Evolutionary conservation across 1,140 invertebrate species (phyloP).

Genomic region (Sweltsa coloradensis): DNA sequence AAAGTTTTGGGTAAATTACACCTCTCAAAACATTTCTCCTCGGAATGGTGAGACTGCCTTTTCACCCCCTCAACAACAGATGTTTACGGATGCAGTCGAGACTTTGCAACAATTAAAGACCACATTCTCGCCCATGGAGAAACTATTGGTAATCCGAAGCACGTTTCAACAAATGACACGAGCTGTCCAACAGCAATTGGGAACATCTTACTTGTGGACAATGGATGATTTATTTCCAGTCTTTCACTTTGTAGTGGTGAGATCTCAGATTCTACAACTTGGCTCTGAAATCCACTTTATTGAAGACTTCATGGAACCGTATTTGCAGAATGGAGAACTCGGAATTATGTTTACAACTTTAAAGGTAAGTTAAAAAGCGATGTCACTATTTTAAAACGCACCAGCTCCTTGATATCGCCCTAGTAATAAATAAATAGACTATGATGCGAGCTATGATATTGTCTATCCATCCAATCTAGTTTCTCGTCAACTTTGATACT

Average conservation of each 20-base stretch:
- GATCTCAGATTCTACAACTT: conserved; percentile 65
- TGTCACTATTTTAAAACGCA: conserved; percentile 4
- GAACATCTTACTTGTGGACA: conserved; percentile 52
- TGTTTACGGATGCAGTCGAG: conserved; percentile 53
- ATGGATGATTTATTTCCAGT: conserved; percentile 80
- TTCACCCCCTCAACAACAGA: conserved; percentile 33
- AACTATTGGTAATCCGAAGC: conserved; percentile 58
- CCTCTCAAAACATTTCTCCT: no score
- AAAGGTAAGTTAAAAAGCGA: conserved; percentile 36
- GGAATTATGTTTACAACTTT: conserved; percentile 77
- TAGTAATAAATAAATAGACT: no score
- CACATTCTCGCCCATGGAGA: conserved; percentile 66
- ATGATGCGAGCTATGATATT: no score
- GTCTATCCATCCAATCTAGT: no score
- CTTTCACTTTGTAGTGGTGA: conserved; percentile 72
- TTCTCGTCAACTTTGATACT: no score
- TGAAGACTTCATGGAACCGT: conserved; percentile 67
- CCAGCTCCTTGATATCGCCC: not conserved
- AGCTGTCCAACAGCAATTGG: conserved; percentile 36
- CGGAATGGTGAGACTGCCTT: conserved; percentile 19
- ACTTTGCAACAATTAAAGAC: conserved; percentile 64
- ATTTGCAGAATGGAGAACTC: conserved; percentile 61
- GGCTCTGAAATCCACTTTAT: conserved; percentile 78
- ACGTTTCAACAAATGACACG: conserved; percentile 68
- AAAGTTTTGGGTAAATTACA: conserved; percentile 30